These are phyloP conservation scores for Mythimna pallens DNA, from an alignment of 2,888 invertebrate genomes.

Conservation along the genomic window DNA sequence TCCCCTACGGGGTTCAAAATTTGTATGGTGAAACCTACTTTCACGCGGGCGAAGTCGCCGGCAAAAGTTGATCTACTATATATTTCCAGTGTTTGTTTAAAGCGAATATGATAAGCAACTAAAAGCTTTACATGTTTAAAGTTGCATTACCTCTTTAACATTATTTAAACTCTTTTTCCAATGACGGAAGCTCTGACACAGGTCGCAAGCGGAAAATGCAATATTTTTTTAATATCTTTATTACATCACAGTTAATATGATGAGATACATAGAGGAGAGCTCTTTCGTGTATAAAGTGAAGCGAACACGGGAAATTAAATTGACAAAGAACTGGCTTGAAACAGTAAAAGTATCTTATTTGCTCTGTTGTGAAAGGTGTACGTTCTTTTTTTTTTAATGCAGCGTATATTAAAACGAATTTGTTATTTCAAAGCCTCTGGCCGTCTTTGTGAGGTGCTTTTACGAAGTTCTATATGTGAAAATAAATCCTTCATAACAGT, in stretches of 20 bases:
- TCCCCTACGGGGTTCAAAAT: too few relatives aligned
- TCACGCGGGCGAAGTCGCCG: too few relatives aligned
- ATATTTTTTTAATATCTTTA: constrained; percentile 70
- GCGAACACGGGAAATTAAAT: constrained; percentile 69
- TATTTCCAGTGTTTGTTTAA: not conserved
- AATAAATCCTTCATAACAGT: constrained; percentile 11
- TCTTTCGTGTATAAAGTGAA: constrained; percentile 44
- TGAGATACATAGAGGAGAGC: constrained; percentile 65
- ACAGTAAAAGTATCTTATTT: constrained; percentile 35
- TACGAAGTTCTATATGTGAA: not conserved
- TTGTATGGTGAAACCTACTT: too few relatives aligned
- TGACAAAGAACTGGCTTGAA: constrained; percentile 70
- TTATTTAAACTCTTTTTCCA: constrained; percentile 37
- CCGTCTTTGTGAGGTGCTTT: constrained; percentile 3
- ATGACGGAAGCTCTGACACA: constrained; percentile 38
- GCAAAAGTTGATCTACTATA: not conserved
- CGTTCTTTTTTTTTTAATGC: constrained; percentile 31
- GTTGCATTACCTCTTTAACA: constrained; percentile 3
- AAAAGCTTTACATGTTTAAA: constrained; percentile 13
- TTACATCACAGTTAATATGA: constrained; percentile 71
- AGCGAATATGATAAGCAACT: constrained; percentile 5
- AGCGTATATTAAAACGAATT: constrained; percentile 22
- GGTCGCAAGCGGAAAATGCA: constrained; percentile 68
- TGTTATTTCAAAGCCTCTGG: constrained; percentile 9
- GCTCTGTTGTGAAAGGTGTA: constrained; percentile 14